phyloP scores from a whole-genome alignment of 2,113 vertebrate genomes.

The human region GRCh38 chr7:25598501-25599000 shows the following conservation, averaged over 20 bases:
- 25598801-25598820: neutral
- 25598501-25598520: conserved; percentile 61
- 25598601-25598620: neutral
- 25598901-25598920: neutral
- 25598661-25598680: neutral
- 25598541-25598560: neutral
- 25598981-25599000: neutral
- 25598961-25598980: neutral
- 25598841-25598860: neutral
- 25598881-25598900: neutral
- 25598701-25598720: neutral
- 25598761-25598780: neutral
- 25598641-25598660: neutral
- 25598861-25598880: neutral
- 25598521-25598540: conserved; percentile 41
- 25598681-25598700: neutral
- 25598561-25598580: neutral
- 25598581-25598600: neutral
- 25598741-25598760: neutral
- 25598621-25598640: neutral
- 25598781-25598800: neutral
- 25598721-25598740: neutral
- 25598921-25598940: neutral
- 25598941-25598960: neutral
- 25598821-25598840: neutral